Evolutionary conservation across 2,113 vertebrate species (phyloP).

Genomic region (Crotalus horridus): DNA sequence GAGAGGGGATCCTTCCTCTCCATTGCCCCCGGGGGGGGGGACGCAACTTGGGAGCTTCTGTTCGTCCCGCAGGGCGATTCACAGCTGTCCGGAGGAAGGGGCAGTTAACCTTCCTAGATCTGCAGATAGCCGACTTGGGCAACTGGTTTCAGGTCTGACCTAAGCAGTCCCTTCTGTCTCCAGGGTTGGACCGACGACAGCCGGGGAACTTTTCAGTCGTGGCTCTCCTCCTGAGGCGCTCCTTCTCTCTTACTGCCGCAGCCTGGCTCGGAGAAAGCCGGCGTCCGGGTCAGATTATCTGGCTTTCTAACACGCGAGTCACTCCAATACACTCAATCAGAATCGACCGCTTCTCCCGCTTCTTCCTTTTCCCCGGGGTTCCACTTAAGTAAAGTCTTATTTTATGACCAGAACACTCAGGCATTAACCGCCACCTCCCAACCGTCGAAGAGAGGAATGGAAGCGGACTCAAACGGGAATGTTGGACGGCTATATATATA

Average conservation of each 20-base stretch:
- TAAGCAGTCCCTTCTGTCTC: background rate
- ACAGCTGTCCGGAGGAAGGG: background rate
- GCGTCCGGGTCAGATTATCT: background rate
- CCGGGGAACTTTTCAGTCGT: background rate
- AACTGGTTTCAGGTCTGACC: background rate
- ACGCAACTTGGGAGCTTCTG: background rate
- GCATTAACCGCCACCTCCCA: background rate
- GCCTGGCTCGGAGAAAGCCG: background rate
- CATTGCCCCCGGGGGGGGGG: background rate
- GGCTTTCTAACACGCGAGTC: background rate
- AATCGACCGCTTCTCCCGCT: background rate
- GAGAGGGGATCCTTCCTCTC: background rate
- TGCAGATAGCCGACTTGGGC: background rate
- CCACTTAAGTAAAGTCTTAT: background rate
- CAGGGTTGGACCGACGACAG: background rate
- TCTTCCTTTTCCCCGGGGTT: background rate
- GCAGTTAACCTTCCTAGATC: background rate
- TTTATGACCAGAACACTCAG: background rate
- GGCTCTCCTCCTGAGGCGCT: background rate
- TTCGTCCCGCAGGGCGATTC: background rate
- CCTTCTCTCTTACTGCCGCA: background rate
- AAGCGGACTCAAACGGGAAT: background rate
- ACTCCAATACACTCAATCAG: background rate
- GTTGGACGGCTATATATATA: background rate
- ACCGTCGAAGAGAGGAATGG: background rate